A percentile compares a stretch with the other conserved stretches of the same genome.
Conservation (phyloP, 2,888 invertebrate genomes). For the Callinectes sapidus region DNA sequence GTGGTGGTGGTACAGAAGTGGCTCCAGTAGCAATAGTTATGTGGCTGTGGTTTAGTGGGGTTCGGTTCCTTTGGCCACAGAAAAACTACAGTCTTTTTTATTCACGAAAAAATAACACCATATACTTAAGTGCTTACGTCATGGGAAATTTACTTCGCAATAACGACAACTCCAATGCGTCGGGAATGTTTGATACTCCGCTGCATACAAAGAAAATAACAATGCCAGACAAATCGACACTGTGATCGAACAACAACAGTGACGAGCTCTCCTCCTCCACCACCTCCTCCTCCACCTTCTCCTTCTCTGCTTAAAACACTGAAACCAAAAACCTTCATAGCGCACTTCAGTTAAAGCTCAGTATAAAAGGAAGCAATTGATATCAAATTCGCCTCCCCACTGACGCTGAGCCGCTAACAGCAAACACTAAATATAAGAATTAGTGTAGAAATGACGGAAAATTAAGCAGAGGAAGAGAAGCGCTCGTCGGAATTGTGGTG, state of each 20-base stretch:
- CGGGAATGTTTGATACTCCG: not conserved
- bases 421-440: not conserved
- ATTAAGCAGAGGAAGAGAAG: constrained; percentile 23
- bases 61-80: not conserved
- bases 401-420: not conserved
- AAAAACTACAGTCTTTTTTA: not conserved
- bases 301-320: not conserved
- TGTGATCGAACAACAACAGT: not conserved
- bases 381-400: not conserved
- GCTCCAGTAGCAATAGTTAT: not conserved
- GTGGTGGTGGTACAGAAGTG: not conserved
- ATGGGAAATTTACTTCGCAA: not conserved
- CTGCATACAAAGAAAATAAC: not conserved
- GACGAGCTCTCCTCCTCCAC: not conserved
- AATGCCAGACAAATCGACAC: not conserved
- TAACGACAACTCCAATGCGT: not conserved
- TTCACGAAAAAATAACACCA: not conserved
- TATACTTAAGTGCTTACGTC: not conserved
- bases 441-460: not conserved
- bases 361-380: not conserved
- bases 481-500: not conserved
- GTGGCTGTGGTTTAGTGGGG: not conserved
- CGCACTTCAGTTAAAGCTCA: not conserved
- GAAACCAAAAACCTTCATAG: not conserved
- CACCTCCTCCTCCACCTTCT: not conserved